A percentile compares a stretch with the other conserved stretches of the same genome.
Conservation (phyloP, 2,113 vertebrate genomes). For the Aythya baeri region DNA sequence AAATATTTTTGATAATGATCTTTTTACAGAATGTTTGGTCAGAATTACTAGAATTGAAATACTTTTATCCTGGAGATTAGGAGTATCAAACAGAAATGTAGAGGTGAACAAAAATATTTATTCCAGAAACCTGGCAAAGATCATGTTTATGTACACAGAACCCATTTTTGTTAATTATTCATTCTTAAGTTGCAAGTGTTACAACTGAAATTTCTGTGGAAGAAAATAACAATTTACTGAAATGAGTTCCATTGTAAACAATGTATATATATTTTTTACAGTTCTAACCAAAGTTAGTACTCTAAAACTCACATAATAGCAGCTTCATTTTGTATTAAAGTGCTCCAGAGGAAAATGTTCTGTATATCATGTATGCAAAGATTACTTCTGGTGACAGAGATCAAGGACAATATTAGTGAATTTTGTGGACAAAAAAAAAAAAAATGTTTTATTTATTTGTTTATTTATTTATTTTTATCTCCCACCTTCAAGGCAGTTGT, state of each 20-base stretch:
- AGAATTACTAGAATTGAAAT: background rate
- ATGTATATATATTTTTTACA: background rate
- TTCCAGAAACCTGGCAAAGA: background rate
- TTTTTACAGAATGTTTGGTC: background rate
- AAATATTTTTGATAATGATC: background rate
- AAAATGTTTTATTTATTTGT: background rate
- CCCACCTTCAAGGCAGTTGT: rapidly evolving
- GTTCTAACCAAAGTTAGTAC: background rate
- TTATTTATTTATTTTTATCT: background rate
- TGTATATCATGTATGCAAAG: background rate
- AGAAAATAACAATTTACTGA: background rate
- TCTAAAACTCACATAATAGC: background rate
- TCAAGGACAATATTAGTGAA: background rate
- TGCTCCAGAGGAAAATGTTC: background rate
- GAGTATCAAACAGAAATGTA: background rate
- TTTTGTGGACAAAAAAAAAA: background rate
- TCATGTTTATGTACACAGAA: background rate
- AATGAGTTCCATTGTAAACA: background rate
- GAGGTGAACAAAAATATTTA: background rate
- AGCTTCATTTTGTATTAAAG: background rate
- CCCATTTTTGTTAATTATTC: background rate
- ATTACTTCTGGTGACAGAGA: background rate
- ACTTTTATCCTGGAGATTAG: background rate
- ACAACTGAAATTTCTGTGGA: background rate
- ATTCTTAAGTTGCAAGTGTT: background rate